Evolutionary conservation across 92 coral and sea anemone species (phyloP).

Genomic region (Siderastrea radians): DNA sequence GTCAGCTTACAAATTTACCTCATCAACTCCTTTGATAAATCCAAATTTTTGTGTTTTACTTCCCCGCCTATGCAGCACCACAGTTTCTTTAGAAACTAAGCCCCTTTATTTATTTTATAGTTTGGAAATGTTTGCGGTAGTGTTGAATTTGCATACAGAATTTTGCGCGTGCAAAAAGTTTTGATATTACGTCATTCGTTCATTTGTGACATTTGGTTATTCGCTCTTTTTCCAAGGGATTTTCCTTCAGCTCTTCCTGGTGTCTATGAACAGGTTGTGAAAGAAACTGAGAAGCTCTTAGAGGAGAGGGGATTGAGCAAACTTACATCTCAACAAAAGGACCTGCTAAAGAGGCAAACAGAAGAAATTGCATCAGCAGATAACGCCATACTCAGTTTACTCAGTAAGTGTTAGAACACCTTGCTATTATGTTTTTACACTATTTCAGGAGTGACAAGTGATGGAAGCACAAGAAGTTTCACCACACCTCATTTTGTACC

Average conservation of each 20-base stretch:
- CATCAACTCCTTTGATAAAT: too few species aligned
- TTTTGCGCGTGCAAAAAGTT: background rate
- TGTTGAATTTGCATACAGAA: too few species aligned
- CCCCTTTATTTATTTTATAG: too few species aligned
- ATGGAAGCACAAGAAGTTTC: too few species aligned
- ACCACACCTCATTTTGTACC: too few species aligned
- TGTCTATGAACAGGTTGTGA: slow-evolving; percentile 85
- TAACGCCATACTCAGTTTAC: slow-evolving; percentile 74
- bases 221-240: slow-evolving; percentile 54
- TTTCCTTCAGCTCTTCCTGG: slow-evolving; percentile 84
- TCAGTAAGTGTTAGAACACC: slow-evolving; percentile 71
- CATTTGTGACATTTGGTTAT: too few species aligned
- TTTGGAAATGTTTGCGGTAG: too few species aligned
- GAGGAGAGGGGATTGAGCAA: slow-evolving; percentile 76
- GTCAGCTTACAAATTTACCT: too few species aligned
- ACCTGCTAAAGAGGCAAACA: slow-evolving; percentile 77
- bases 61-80: too few species aligned
- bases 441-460: background rate
- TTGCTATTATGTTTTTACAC: background rate
- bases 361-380: slow-evolving; percentile 73
- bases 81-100: too few species aligned
- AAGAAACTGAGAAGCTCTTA: slow-evolving; percentile 82
- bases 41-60: too few species aligned
- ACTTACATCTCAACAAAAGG: slow-evolving; percentile 71
- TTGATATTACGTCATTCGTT: too few species aligned